phyloP scores from a whole-genome alignment of 2,113 vertebrate genomes.

The Emydura subglobosa region DNA sequence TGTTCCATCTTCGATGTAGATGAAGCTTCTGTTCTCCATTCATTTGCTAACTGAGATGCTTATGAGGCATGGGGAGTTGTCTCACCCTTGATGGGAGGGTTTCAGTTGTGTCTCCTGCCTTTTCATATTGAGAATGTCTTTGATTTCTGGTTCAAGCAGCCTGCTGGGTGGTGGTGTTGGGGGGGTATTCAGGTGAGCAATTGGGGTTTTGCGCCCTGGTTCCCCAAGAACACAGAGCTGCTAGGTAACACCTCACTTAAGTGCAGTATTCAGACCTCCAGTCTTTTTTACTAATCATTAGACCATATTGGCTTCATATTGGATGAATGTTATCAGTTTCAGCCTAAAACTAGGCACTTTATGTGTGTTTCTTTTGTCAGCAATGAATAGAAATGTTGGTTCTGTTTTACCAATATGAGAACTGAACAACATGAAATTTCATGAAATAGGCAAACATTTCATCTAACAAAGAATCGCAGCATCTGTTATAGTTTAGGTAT shows the following conservation, averaged over 20 bases:
- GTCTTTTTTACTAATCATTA: neutral
- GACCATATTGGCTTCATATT: neutral
- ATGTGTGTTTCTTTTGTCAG: neutral
- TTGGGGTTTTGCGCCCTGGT: too few species aligned
- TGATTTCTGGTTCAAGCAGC: too few species aligned
- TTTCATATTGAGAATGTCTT: too few species aligned
- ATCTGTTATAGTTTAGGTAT: neutral
- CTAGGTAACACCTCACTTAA: neutral
- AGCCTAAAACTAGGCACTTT: neutral
- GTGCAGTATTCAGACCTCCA: neutral
- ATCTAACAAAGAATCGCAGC: neutral
- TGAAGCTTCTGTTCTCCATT: too few species aligned
- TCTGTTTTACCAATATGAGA: neutral
- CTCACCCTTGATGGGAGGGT: too few species aligned
- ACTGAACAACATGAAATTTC: neutral
- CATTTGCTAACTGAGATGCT: too few species aligned
- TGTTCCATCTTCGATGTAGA: too few species aligned
- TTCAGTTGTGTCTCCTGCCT: too few species aligned
- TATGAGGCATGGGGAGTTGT: too few species aligned
- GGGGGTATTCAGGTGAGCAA: too few species aligned
- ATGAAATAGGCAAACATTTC: neutral
- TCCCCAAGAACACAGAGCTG: too few species aligned
- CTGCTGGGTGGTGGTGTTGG: too few species aligned
- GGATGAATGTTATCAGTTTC: neutral
- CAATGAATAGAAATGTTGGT: fast-evolving